Percentiles rank a stretch among this genome's conserved stretches.
Evolutionary conservation across 2,113 vertebrate species (phyloP).

Genomic region (Oryzias woworae): DNA sequence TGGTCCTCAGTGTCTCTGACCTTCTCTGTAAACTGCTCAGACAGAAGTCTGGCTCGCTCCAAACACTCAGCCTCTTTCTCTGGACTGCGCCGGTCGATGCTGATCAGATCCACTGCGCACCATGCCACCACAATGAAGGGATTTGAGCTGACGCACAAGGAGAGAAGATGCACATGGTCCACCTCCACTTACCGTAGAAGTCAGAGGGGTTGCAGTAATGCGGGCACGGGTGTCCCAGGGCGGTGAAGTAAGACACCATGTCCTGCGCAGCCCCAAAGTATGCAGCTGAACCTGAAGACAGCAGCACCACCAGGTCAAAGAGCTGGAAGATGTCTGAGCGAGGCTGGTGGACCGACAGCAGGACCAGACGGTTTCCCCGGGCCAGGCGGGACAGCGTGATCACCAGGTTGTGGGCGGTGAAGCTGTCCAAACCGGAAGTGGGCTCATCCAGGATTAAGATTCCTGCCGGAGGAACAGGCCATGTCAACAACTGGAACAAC

Average conservation of each 20-base stretch:
- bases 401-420: conserved; percentile 95
- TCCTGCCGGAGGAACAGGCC: conserved; percentile 69
- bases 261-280: conserved; percentile 87
- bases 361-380: conserved; percentile 89
- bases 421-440: conserved; percentile 96
- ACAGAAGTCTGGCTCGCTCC: conserved; percentile 77
- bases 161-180: neutral
- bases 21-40: conserved; percentile 83
- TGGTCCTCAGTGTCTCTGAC: conserved; percentile 81
- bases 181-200: conserved; percentile 86
- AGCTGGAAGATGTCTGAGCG: conserved; percentile 95
- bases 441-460: conserved; percentile 95
- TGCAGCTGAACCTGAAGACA: conserved; percentile 86
- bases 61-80: conserved; percentile 83
- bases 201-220: conserved; percentile 94
- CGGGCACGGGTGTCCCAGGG: conserved; percentile 88
- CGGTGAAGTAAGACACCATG: conserved; percentile 92
- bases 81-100: conserved; percentile 82
- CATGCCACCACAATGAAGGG: conserved; percentile 54
- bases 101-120: conserved; percentile 89
- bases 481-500: neutral
- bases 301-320: conserved; percentile 91
- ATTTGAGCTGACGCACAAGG: neutral
- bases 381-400: conserved; percentile 91
- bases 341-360: conserved; percentile 93